Percentiles rank a stretch among this genome's conserved stretches.
These are phyloP conservation scores for Parnassius glacialis DNA, from an alignment of 2,888 invertebrate species.

Conservation along the genomic window DNA sequence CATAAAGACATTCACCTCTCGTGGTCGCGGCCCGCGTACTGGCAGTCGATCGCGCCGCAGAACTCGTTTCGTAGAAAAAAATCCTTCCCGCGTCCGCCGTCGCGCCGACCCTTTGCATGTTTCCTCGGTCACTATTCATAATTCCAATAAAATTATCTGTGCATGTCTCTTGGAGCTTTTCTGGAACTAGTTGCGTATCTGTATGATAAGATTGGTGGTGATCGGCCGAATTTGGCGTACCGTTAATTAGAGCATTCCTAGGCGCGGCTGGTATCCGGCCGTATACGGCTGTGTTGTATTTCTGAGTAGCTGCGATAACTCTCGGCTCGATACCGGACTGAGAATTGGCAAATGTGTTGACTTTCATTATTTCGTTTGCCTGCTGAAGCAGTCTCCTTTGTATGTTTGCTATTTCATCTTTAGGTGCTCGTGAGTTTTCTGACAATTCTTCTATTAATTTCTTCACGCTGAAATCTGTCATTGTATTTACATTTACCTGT, in stretches of 20 bases:
- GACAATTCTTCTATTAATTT: slow-evolving; percentile 71
- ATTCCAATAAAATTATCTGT: slow-evolving; percentile 55
- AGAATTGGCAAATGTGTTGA: slow-evolving; percentile 64
- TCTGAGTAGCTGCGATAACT: slow-evolving; percentile 60
- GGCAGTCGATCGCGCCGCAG: slow-evolving; percentile 80
- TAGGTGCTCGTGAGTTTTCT: slow-evolving; percentile 68
- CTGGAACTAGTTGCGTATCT: slow-evolving; percentile 72
- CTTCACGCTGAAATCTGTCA: slow-evolving; percentile 67
- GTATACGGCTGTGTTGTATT: slow-evolving; percentile 60
- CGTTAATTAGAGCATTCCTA: slow-evolving; percentile 42
- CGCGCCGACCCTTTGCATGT: slow-evolving; percentile 70
- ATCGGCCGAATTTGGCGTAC: slow-evolving; percentile 29
- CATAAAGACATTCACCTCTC: slow-evolving; percentile 79
- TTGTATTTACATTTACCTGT: slow-evolving; percentile 41
- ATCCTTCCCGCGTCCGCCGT: slow-evolving; percentile 70
- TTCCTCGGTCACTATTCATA: slow-evolving; percentile 65
- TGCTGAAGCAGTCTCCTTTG: slow-evolving; percentile 68
- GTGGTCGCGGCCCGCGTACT: slow-evolving; percentile 75
- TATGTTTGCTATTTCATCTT: slow-evolving; percentile 70
- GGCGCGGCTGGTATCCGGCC: slow-evolving; percentile 42
- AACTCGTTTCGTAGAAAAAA: slow-evolving; percentile 83
- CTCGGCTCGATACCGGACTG: slow-evolving; percentile 50
- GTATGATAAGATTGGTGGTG: slow-evolving; percentile 35
- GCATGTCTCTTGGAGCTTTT: slow-evolving; percentile 67
- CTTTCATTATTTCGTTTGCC: slow-evolving; percentile 75